A percentile compares a stretch with the other conserved stretches of the same genome.
phyloP scores from a whole-genome alignment of 2,113 vertebrate species.

The Piliocolobus tephrosceles region DNA sequence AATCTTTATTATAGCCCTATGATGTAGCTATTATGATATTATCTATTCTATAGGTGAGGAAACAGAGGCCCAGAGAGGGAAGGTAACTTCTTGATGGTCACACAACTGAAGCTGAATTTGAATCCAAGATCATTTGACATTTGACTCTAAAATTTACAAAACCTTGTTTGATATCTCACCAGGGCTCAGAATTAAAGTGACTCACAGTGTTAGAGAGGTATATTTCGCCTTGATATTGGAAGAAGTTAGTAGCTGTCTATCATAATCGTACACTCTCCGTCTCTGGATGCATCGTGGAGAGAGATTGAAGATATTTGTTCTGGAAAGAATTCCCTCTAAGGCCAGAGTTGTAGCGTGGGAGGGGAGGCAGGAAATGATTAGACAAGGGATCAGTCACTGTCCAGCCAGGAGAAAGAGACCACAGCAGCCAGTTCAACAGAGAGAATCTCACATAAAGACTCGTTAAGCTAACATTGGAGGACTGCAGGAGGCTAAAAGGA shows the following conservation, averaged over 20 bases:
- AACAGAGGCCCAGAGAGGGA: not conserved
- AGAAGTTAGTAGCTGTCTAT: not conserved
- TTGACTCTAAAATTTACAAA: not conserved
- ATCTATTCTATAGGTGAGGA: not conserved
- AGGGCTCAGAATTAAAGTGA: not conserved
- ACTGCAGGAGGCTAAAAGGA: not conserved
- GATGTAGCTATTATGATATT: too few relatives aligned
- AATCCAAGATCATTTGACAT: not conserved
- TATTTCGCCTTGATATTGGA: not conserved
- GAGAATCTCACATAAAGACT: not conserved
- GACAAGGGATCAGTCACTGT: not conserved
- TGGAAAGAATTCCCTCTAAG: not conserved
- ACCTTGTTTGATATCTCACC: not conserved
- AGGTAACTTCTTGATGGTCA: not conserved
- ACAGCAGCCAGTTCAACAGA: accelerated
- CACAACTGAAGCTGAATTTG: not conserved
- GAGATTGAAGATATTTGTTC: not conserved
- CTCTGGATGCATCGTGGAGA: not conserved
- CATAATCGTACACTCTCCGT: not conserved
- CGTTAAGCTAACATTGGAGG: too few relatives aligned
- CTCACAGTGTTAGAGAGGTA: not conserved
- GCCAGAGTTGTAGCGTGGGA: not conserved
- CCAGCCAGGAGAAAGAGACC: not conserved
- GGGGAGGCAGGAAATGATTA: accelerated
- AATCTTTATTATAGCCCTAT: not conserved